Evolutionary conservation across 2,113 vertebrate species (phyloP), one percentile per base, ranked within the genome.

Genomic region (Pitta sordida): DNA sequence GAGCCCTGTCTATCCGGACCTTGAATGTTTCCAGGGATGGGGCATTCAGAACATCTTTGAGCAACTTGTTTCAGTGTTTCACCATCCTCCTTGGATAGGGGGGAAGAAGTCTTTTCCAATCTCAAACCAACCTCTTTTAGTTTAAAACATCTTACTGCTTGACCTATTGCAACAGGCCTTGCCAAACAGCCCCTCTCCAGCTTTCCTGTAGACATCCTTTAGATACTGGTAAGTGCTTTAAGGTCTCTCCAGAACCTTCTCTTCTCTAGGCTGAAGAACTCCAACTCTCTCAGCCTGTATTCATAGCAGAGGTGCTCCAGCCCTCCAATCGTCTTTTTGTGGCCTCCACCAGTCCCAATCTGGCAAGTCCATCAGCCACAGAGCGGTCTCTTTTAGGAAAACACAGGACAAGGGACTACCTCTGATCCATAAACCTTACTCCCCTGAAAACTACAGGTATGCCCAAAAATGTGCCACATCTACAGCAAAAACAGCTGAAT

Each of bases 241-340:
- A 44, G 9, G 18, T 46, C 9, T 46, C 64, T 53, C 64, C 56
- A 62, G 37, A 60, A 23, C 29, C 15, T 53, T 46, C 10, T 58
- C 52, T 67, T 58, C 64, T 62, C 39, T 39, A 62, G 34, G 41
- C n/a, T 46, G 48, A 69, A 78, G 1, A 60, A 18, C 53, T 52
- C 48, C 63, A 78, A 46, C 19, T 13, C 6, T 20, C 16, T 53
- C 55, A 62, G 48, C 34, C 19, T 48, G 7, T 48, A 48, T 69
- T 69, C 55, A 23, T 20, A 37, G 11, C 39, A 77, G 23, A 62
- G 29, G n/a, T 46, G 13, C 13, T 53, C 19, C 48, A 78, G 39
- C 23, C 29, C 48, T 62, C n/a, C 68, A 10, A 9, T 53, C 19
- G n/a, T 24, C 29, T 24, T n/a, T 24, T n/a, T 0, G 0, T 55